These are phyloP conservation scores for Drosophila macrospina DNA, from an alignment of 2,888 invertebrate genomes.

Conservation along the genomic window DNA sequence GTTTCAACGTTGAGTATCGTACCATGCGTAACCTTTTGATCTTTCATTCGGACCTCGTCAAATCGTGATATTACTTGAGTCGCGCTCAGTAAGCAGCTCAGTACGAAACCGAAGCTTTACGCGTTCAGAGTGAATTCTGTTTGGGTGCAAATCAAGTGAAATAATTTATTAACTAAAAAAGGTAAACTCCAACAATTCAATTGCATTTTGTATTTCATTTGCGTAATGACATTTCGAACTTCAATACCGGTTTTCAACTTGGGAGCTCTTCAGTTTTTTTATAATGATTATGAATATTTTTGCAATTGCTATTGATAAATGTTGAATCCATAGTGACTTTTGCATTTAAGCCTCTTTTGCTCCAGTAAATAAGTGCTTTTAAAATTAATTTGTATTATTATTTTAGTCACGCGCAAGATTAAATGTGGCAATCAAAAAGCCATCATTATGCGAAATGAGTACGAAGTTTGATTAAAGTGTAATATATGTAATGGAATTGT, in stretches of 20 bases:
- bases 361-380: slow-evolving; percentile 25
- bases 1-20: neutral
- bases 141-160: slow-evolving; percentile 3
- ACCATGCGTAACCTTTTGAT: too few species aligned
- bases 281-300: slow-evolving; percentile 16
- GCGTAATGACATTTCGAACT: neutral
- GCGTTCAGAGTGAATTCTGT: slow-evolving; percentile 20
- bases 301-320: slow-evolving; percentile 27
- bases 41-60: neutral
- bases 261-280: slow-evolving; percentile 15
- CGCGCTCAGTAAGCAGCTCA: slow-evolving; percentile 37
- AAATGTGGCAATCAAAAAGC: slow-evolving; percentile 34
- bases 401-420: slow-evolving; percentile 33
- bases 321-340: slow-evolving; percentile 18
- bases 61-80: slow-evolving; percentile 29
- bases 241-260: slow-evolving; percentile 31
- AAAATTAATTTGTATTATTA: slow-evolving; percentile 24
- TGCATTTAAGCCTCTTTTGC: neutral
- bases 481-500: slow-evolving; percentile 15
- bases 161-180: slow-evolving; percentile 24
- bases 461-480: slow-evolving; percentile 12
- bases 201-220: slow-evolving; percentile 17
- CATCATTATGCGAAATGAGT: slow-evolving; percentile 13
- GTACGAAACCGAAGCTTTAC: slow-evolving; percentile 37
- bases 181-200: slow-evolving; percentile 39